These are phyloP conservation scores for Tribolium madens DNA, from an alignment of 1,140 invertebrate genomes.

Conservation along the genomic window DNA sequence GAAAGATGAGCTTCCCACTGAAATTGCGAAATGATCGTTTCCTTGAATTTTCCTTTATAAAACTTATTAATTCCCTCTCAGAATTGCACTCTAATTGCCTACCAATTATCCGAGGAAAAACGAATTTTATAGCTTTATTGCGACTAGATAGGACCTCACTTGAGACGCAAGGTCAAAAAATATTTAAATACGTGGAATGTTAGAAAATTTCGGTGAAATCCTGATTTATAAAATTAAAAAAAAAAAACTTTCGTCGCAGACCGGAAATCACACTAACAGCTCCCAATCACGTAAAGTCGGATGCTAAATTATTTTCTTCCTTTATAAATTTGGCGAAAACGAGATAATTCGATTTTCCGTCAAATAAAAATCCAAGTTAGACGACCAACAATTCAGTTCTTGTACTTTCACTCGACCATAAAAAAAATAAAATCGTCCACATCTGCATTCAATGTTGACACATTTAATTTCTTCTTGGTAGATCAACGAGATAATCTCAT, in stretches of 20 bases:
- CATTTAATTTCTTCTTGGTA: neutral
- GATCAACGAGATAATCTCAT: slow-evolving; percentile 7
- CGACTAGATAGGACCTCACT: no score
- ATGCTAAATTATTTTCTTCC: neutral
- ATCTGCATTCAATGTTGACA: neutral
- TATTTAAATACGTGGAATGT: no score
- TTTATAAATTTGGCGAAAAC: neutral
- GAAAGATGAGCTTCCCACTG: neutral
- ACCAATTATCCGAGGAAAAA: neutral
- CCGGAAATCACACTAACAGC: no score
- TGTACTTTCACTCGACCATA: neutral
- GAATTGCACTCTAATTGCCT: neutral
- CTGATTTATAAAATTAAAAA: no score
- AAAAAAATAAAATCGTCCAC: neutral
- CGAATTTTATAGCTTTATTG: neutral
- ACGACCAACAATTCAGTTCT: neutral
- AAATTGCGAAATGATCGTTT: neutral
- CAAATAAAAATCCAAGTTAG: neutral
- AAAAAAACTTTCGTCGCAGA: no score
- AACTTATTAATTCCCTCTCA: neutral
- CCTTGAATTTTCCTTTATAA: neutral
- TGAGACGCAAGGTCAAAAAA: no score
- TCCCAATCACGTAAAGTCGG: no score
- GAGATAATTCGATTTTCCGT: no score
- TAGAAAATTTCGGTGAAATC: no score